Conservation (phyloP, 2,113 vertebrate genomes). For the Tragelaphus buxtoni region DNA sequence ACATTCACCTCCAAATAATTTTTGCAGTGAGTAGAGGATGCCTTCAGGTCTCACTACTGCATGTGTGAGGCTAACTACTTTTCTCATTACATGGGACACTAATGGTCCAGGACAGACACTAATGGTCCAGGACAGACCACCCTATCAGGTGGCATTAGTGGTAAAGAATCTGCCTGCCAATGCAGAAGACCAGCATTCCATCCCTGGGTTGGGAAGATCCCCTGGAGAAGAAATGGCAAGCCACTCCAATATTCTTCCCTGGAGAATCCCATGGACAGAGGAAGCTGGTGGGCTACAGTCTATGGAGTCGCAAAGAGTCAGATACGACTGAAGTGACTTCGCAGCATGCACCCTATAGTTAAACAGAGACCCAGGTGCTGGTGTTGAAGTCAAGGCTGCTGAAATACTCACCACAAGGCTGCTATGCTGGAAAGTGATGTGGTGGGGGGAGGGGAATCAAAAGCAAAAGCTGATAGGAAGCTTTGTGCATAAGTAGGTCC, state of each 20-base stretch:
- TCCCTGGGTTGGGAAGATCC: background rate
- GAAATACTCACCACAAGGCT: background rate
- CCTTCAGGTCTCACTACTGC: background rate
- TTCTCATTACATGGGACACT: background rate
- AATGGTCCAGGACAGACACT: background rate
- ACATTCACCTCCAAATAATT: background rate
- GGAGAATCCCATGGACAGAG: background rate
- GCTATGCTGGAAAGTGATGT: background rate
- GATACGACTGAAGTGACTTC: background rate
- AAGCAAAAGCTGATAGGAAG: background rate
- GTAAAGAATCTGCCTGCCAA: background rate
- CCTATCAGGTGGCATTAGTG: rapidly evolving
- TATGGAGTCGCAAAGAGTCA: background rate
- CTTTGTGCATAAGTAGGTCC: rapidly evolving
- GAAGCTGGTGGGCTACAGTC: background rate
- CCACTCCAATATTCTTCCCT: background rate
- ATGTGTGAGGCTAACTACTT: background rate
- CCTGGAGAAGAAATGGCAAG: background rate
- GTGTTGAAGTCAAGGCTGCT: background rate
- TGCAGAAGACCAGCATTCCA: background rate
- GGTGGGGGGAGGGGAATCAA: background rate
- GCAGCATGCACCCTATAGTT: background rate
- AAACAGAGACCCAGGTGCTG: background rate
- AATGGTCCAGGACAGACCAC: background rate
- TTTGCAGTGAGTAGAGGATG: background rate